Evolutionary conservation across 2,113 vertebrate genomes (phyloP).

Genomic region (Triplophysa dalaica): DNA sequence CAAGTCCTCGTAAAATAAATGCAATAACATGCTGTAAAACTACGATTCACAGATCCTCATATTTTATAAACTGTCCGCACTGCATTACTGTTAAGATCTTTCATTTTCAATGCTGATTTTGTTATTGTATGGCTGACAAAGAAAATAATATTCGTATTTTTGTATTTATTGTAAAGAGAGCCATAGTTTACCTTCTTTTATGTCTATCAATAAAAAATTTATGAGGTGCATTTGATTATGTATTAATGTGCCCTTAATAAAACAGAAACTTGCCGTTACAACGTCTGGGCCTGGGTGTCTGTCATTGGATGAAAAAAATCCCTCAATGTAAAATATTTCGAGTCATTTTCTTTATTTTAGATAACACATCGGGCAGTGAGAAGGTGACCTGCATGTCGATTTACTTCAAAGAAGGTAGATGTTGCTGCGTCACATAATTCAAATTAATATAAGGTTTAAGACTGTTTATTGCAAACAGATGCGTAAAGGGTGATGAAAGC

Average conservation of each 20-base stretch:
- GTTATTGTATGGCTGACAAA: constrained; percentile 55
- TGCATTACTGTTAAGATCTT: constrained; percentile 57
- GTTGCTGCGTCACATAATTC: neutral
- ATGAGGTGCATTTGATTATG: constrained; percentile 99
- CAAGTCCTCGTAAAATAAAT: constrained; percentile 79
- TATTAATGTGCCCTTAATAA: constrained; percentile 95
- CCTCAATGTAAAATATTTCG: constrained; percentile 5
- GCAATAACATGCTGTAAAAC: constrained; percentile 79
- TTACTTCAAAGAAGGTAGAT: neutral
- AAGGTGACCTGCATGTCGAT: neutral
- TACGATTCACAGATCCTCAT: constrained; percentile 64
- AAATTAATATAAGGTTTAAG: neutral
- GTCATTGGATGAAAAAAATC: constrained; percentile 24
- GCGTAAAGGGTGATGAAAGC: neutral
- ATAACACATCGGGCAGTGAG: neutral
- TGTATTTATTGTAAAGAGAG: constrained; percentile 79
- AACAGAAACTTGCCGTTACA: constrained; percentile 80
- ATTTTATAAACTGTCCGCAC: constrained; percentile 63
- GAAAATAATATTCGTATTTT: constrained; percentile 64
- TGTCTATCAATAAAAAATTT: constrained; percentile 98
- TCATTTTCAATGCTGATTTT: constrained; percentile 59
- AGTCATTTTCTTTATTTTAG: neutral
- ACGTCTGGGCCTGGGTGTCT: constrained; percentile 49
- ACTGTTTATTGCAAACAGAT: neutral
- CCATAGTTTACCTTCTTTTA: constrained; percentile 86